A percentile compares a stretch with the other conserved stretches of the same genome.
phyloP scores from a whole-genome alignment of 2,797 vertebrate genomes.

The Cossypha caffra region DNA sequence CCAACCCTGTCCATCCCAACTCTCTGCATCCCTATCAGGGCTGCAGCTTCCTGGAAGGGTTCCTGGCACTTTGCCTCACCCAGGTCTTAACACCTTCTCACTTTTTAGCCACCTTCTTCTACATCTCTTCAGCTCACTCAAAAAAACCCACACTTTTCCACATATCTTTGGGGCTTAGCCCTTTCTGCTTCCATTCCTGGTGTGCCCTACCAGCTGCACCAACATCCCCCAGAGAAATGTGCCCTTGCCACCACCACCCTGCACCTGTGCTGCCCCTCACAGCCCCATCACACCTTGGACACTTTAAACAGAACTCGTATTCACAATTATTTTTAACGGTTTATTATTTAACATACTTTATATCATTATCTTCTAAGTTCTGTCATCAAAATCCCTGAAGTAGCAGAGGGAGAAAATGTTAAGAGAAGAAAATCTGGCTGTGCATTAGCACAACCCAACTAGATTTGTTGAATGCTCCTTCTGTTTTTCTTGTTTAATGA shows the following conservation, averaged over 20 bases:
- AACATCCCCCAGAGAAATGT: background rate
- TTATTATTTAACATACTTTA: background rate
- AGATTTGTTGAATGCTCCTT: background rate
- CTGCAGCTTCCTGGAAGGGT: background rate
- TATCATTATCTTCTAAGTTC: background rate
- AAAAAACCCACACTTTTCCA: background rate
- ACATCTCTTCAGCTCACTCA: background rate
- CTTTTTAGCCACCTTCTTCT: background rate
- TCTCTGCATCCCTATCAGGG: background rate
- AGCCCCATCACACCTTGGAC: accelerated
- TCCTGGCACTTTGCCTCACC: background rate
- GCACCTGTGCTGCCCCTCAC: background rate
- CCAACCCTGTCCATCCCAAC: background rate
- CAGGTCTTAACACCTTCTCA: background rate
- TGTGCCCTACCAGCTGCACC: background rate
- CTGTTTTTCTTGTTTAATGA: background rate
- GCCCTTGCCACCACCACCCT: background rate
- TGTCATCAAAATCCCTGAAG: background rate
- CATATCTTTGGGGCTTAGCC: background rate
- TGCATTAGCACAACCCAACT: background rate
- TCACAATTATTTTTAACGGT: background rate
- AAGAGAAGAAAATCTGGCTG: background rate
- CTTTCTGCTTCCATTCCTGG: background rate
- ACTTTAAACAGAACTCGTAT: background rate
- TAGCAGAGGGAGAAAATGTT: background rate